These are phyloP conservation scores for Plumapathes pennacea DNA, from an alignment of 92 coral and sea anemone species.

Conservation along the genomic window DNA sequence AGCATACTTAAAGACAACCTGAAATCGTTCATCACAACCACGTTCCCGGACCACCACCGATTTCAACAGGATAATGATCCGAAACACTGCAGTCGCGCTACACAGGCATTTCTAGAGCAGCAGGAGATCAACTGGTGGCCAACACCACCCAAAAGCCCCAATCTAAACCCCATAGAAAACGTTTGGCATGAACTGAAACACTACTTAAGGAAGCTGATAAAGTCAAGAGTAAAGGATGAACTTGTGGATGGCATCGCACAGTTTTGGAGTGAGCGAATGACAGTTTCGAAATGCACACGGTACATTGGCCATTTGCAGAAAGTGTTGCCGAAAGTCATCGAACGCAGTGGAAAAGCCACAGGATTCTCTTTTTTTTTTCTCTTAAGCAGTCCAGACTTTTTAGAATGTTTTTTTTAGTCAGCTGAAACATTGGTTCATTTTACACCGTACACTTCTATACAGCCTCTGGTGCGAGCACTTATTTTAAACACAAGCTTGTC, in stretches of 20 bases:
- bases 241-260: constrained; percentile 8
- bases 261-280: constrained; percentile 12
- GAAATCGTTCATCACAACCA: constrained; percentile 4
- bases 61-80: constrained; percentile 39
- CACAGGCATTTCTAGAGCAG: constrained; percentile 9
- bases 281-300: constrained; percentile 4
- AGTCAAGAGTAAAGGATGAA: constrained; percentile 25
- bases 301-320: constrained; percentile 21
- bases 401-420: too few relatives aligned
- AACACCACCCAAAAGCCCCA: constrained; percentile 31
- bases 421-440: too few relatives aligned
- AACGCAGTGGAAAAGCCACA: constrained; percentile 3
- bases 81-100: constrained; percentile 12
- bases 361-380: too few relatives aligned
- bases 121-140: constrained; percentile 27
- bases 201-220: constrained; percentile 2
- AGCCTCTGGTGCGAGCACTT: too few relatives aligned
- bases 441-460: too few relatives aligned
- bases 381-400: too few relatives aligned
- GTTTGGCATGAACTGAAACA: constrained; percentile 35
- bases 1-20: constrained; percentile 6
- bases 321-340: constrained; percentile 16
- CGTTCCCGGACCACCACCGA: constrained; percentile 14
- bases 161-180: constrained; percentile 28
- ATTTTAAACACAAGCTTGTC: too few relatives aligned